Percentiles rank a stretch among this genome's conserved stretches.
Conservation (phyloP, 1,140 invertebrate species). For the Apis florea region DNA sequence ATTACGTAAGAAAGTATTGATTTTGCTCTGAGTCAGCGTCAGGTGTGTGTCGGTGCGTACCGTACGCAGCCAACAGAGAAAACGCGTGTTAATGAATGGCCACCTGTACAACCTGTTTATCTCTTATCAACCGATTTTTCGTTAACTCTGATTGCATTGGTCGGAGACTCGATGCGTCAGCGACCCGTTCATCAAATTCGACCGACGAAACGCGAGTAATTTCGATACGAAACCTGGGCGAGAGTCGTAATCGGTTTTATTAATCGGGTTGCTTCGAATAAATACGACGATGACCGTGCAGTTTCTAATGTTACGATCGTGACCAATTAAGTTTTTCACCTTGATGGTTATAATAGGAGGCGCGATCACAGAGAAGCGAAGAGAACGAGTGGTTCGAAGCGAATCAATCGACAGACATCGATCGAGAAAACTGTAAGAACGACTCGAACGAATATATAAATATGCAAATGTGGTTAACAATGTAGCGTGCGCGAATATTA, state of each 20-base stretch:
- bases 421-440: too few relatives aligned
- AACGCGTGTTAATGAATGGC: conserved; percentile 15
- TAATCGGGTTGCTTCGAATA: neutral
- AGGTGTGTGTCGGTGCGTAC: conserved; percentile 8
- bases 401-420: too few relatives aligned
- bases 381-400: neutral
- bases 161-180: neutral
- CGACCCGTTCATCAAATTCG: neutral
- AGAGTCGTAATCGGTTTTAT: neutral
- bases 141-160: neutral
- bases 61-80: conserved; percentile 2
- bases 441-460: too few relatives aligned
- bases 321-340: too few relatives aligned
- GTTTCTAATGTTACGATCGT: neutral
- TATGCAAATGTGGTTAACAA: neutral
- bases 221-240: neutral
- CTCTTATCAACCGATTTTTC: neutral
- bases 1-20: conserved; percentile 41
- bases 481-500: neutral
- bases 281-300: neutral
- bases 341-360: neutral
- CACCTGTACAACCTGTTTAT: neutral
- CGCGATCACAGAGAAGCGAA: too few relatives aligned
- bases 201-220: neutral
- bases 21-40: conserved; percentile 39